phyloP scores from a whole-genome alignment of 2,888 invertebrate species.

The Tridacna gigas region DNA sequence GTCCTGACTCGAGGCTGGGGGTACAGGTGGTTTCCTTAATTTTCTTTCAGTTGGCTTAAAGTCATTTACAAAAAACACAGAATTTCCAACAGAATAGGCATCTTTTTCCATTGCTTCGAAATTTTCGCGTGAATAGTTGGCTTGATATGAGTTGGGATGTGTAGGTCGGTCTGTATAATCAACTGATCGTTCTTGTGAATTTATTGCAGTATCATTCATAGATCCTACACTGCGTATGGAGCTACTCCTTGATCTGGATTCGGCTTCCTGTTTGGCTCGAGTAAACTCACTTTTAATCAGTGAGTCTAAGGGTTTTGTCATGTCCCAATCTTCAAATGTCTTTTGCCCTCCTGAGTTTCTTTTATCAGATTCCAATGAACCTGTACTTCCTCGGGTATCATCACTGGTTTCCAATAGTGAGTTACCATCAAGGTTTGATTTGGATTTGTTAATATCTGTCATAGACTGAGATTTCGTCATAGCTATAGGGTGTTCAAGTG shows the following conservation, averaged over 20 bases:
- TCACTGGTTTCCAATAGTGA: not conserved
- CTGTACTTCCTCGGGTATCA: constrained; percentile 22
- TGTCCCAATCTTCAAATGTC: constrained; percentile 62
- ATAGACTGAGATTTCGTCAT: constrained; percentile 61
- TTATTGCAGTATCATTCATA: not conserved
- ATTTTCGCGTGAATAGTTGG: constrained; percentile 51
- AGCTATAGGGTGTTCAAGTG: not conserved
- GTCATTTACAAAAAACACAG: constrained; percentile 64
- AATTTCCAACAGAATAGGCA: constrained; percentile 59
- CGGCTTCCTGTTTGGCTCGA: constrained; percentile 62
- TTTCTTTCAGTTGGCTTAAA: constrained; percentile 21
- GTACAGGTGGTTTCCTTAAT: constrained; percentile 66
- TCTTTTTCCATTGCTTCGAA: constrained; percentile 32
- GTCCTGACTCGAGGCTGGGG: constrained; percentile 51
- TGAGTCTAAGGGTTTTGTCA: constrained; percentile 65
- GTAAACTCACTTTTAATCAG: constrained; percentile 66
- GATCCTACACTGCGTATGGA: constrained; percentile 42
- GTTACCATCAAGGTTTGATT: constrained; percentile 17
- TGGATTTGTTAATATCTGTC: constrained; percentile 55
- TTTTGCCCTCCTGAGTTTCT: constrained; percentile 45
- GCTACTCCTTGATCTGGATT: constrained; percentile 47
- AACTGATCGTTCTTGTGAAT: not conserved
- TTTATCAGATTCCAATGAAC: constrained; percentile 35
- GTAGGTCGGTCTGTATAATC: not conserved
- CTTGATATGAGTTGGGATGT: not conserved